A percentile compares a stretch with the other conserved stretches of the same genome.
Conservation (phyloP, 2,797 vertebrate species). For the Rhodeus uyekii region DNA sequence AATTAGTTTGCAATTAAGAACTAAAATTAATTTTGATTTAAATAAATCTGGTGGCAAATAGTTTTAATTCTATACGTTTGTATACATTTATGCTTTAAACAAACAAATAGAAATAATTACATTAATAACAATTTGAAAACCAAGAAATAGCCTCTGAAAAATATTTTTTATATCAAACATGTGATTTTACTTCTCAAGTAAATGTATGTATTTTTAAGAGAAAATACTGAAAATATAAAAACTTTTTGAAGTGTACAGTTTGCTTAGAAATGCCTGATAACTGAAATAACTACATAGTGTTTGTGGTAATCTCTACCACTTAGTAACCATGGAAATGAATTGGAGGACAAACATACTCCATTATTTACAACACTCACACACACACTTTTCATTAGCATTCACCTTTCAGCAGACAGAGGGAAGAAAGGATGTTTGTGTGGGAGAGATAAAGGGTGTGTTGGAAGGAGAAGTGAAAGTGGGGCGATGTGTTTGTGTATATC, state of each 20-base stretch:
- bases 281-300: not conserved
- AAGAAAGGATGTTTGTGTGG: not conserved
- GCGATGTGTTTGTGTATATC: not conserved
- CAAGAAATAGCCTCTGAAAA: not conserved
- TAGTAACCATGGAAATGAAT: conserved; percentile 5
- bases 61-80: not conserved
- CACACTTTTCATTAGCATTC: conserved; percentile 17
- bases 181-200: not conserved
- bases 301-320: not conserved
- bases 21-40: not conserved
- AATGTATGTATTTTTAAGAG: not conserved
- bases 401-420: not conserved
- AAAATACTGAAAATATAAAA: not conserved
- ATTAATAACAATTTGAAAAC: not conserved
- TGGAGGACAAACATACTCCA: not conserved
- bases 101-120: not conserved
- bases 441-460: not conserved
- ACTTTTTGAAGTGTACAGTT: not conserved
- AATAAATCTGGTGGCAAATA: not conserved
- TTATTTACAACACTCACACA: not conserved
- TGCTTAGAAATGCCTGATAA: not conserved
- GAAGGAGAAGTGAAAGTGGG: not conserved
- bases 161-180: not conserved
- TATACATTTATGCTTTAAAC: not conserved
- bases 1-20: not conserved